Evolutionary conservation across 2,888 invertebrate genomes (phyloP), one percentile per base, ranked within the genome.

Genomic region (Drosophila imparisetae): DNA sequence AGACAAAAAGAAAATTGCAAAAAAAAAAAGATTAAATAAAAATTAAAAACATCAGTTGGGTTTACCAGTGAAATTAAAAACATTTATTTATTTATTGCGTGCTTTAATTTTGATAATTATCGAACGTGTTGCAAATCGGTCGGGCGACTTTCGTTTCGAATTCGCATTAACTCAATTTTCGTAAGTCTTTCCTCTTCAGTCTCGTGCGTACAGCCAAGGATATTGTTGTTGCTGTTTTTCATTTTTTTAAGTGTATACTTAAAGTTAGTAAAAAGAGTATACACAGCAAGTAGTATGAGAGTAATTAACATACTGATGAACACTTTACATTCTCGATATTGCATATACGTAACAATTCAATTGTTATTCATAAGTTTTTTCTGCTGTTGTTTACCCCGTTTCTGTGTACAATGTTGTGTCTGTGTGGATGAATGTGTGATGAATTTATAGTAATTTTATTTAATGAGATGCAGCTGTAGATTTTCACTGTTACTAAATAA

Each of bases 51-150:
- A 30, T 53, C 24, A 2, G 15, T 15, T 8, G 45, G 4, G 34
- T 0, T 34, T 29, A 29, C 36, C 60, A 66, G 66, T 71, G 66
- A 75, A 66, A 75, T 66, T 71, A 71, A 59, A 71, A 75, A 59
- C 60, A 75, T 75, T 71, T 75, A 62, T 71, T 71, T 64, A 75
- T 75, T 75, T 75, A 75, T 71, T 66, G 71, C 61, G 61, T 71
- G 75, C 75, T 75, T 74, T 63, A 74, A 62, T 75, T 75, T 75
- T 57, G 70, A 70, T 75, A 57, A 75, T 74, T 70, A 66, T 75
- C 74, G 75, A 66, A 63, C 74, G 75, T 75, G 75, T 70, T 69
- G 74, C 75, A 69, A 69, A 62, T 75, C 75, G 61, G 27, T 74
- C 66, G 65, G 54, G 64, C 64, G 74, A 75, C 75, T 75, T 75